Evolutionary conservation across 2,113 vertebrate species (phyloP), one percentile per base, ranked within the genome.

Genomic region (Triplophysa tibetana): DNA sequence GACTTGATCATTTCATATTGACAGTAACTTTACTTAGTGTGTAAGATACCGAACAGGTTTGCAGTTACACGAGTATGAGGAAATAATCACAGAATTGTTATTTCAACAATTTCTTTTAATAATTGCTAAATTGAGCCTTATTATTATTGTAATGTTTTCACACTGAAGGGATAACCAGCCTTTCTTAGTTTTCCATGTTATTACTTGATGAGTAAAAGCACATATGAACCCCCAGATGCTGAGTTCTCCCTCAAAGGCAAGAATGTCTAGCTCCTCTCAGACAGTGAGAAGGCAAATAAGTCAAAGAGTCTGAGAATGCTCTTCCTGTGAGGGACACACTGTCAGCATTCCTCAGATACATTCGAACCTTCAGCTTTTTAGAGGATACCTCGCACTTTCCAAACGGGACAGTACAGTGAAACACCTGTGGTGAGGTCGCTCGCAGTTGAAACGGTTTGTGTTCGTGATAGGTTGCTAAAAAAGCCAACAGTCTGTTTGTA

Each of bases 161-260:
- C 10, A 48, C 13, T 50, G 11, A 50, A 8, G 2, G 48, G 48
- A 2, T 13, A 11, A 50, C 14, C 48, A 52, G 16, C 13, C 50
- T 17, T 52, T 52, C 0, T 5, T 17, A 52, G 13, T 6, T 17
- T 17, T 52, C 17, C 33, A 38, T 7, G 33, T 38, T 8, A 38
- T 38, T 52, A 52, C 50, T 52, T 52, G 3, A 52, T 52, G 4
- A 6, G 50, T 17, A 13, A 50, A 14, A 14, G 48, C 7, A 56
- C 52, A 19, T 56, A 8, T 56, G 52, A 56, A 56, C 8, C 54
- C 54, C n/a, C 54, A 21, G 19, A 58, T n/a, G n/a, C 54, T 58
- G 54, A 58, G 23, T 70, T 85, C 80, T 85, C 77, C 79, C 69
- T 81, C 83, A 60, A 81, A 83, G 68, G 76, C 77, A 85, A 70